phyloP scores from a whole-genome alignment of 2,888 invertebrate genomes.

The Ommatoiulus sabulosus region DNA sequence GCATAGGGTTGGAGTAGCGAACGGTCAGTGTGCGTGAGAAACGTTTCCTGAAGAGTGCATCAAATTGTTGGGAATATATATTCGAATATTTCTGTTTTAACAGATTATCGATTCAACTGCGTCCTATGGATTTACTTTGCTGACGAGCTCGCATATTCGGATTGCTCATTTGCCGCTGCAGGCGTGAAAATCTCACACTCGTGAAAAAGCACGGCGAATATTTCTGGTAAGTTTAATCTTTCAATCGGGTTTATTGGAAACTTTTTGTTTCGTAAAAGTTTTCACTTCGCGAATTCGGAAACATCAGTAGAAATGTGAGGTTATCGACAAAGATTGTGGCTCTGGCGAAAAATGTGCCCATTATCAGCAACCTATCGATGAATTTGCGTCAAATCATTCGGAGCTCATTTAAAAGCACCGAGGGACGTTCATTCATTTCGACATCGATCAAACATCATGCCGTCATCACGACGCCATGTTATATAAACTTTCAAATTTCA shows the following conservation, averaged over 20 bases:
- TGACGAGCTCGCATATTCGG: background rate
- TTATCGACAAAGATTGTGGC: too few species aligned
- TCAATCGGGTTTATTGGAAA: background rate
- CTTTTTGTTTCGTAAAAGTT: background rate
- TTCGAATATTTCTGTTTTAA: background rate
- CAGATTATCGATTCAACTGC: background rate
- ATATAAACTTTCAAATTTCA: too few species aligned
- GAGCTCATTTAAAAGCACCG: too few species aligned
- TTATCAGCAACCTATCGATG: too few species aligned
- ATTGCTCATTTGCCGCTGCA: background rate
- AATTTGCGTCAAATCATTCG: too few species aligned
- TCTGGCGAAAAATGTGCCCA: too few species aligned
- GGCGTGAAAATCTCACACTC: background rate
- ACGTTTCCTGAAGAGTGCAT: background rate
- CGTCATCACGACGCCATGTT: too few species aligned
- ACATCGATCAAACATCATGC: too few species aligned
- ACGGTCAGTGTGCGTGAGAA: background rate
- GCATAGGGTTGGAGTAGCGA: too few species aligned
- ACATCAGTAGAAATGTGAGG: too few species aligned
- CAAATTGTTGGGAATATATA: background rate
- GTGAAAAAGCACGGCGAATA: background rate
- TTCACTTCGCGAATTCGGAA: background rate
- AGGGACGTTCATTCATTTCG: too few species aligned
- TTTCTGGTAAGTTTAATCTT: background rate
- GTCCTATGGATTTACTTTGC: background rate